These are phyloP conservation scores for Piaya cayana DNA, from an alignment of 2,113 vertebrate species.

Conservation along the genomic window DNA sequence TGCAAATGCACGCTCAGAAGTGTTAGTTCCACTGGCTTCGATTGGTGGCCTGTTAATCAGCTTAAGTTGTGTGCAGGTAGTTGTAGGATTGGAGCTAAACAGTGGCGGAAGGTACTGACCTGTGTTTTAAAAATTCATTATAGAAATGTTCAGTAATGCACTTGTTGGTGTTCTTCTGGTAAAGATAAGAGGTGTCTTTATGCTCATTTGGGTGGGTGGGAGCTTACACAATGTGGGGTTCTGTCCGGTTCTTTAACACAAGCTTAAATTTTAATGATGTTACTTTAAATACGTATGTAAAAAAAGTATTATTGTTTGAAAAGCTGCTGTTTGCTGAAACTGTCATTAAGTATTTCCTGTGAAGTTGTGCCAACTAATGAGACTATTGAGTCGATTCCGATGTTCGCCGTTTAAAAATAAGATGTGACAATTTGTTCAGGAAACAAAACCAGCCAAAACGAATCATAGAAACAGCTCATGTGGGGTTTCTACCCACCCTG, in stretches of 20 bases:
- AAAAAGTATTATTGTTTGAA: conserved; percentile 76
- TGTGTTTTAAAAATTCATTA: conserved; percentile 41
- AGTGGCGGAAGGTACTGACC: conserved; percentile 3
- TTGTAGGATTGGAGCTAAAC: neutral
- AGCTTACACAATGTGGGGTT: conserved; percentile 53
- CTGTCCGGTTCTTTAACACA: conserved; percentile 66
- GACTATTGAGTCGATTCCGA: conserved; percentile 25
- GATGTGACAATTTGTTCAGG: neutral
- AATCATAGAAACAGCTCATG: neutral
- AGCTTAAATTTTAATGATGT: conserved; percentile 70
- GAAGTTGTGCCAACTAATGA: conserved; percentile 76
- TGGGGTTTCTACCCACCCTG: neutral
- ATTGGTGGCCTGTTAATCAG: neutral
- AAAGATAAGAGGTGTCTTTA: conserved; percentile 54
- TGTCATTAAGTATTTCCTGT: conserved; percentile 76
- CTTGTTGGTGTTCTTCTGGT: conserved; percentile 73
- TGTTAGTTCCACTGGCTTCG: neutral
- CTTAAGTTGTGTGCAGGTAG: neutral
- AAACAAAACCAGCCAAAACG: conserved; percentile 37
- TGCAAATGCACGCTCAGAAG: neutral
- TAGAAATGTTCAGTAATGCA: conserved; percentile 74
- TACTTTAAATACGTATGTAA: conserved; percentile 72
- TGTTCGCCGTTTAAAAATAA: conserved; percentile 21
- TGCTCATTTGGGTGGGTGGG: conserved; percentile 55
- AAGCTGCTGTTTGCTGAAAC: conserved; percentile 77